phyloP scores from a whole-genome alignment of 2,888 invertebrate species.

The Oxycera nigricornis region DNA sequence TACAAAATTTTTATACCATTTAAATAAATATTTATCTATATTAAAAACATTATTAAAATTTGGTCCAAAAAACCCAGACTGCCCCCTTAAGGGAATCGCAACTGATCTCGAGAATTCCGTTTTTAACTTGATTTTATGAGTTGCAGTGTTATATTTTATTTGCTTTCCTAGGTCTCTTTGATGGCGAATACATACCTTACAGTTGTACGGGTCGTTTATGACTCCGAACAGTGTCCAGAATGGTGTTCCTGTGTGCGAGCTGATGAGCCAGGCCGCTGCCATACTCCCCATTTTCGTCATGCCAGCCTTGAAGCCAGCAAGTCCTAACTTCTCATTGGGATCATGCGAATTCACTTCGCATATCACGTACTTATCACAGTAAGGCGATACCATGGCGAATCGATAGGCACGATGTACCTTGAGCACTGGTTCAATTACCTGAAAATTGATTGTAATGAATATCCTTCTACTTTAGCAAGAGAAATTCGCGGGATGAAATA shows the following conservation, averaged over 20 bases:
- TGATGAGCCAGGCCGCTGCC: constrained; percentile 78
- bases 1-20: no score
- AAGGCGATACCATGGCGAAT: constrained; percentile 72
- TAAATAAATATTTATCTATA: no score
- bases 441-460: no score
- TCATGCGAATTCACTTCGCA: constrained; percentile 77
- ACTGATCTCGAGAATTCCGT: no score
- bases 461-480: no score
- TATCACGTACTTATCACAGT: constrained; percentile 80
- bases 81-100: no score
- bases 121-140: no score
- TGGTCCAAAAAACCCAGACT: no score
- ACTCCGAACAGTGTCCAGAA: constrained; percentile 82
- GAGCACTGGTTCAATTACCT: constrained; percentile 80
- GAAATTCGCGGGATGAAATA: no score
- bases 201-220: constrained; percentile 74
- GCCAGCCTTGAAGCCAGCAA: constrained; percentile 74
- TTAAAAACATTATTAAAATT: no score
- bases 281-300: constrained; percentile 78
- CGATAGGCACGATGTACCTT: constrained; percentile 82
- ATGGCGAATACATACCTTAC: constrained; percentile 66
- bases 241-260: constrained; percentile 74
- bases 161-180: no score
- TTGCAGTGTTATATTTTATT: no score
- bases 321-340: constrained; percentile 64